Percentiles rank a stretch among this genome's conserved stretches.
These are phyloP conservation scores for Eulemur rufifrons DNA, from an alignment of 2,113 vertebrate species.

Conservation along the genomic window DNA sequence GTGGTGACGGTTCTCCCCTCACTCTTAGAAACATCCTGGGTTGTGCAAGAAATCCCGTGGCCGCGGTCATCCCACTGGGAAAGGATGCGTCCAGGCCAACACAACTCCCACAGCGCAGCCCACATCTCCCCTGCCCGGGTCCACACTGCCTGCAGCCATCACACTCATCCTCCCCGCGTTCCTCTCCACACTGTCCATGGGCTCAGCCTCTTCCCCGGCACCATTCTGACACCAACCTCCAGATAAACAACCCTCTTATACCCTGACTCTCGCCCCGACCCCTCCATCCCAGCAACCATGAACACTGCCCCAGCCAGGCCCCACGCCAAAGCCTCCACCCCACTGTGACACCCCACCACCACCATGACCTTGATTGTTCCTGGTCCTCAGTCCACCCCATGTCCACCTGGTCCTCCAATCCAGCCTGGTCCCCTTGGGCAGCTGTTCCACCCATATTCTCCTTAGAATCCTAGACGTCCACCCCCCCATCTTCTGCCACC, in stretches of 20 bases:
- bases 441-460: not conserved
- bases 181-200: not conserved
- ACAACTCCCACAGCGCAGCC: accelerated
- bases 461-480: not conserved
- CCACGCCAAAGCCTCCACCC: not conserved
- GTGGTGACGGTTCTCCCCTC: not conserved
- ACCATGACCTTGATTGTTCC: accelerated
- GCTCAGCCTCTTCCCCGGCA: not conserved
- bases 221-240: not conserved
- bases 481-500: not conserved
- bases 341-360: not conserved
- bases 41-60: not conserved
- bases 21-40: not conserved
- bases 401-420: not conserved
- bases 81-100: not conserved
- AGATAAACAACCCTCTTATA: not conserved
- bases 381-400: not conserved
- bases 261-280: not conserved
- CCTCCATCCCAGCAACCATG: accelerated
- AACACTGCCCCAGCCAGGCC: not conserved
- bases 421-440: not conserved
- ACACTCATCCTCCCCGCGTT: accelerated
- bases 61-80: not conserved
- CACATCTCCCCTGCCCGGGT: not conserved
- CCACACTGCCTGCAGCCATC: not conserved